Base-by-base conservation (phyloP, 2,888 invertebrate genomes). In the Xestobium rufovillosum region DNA sequence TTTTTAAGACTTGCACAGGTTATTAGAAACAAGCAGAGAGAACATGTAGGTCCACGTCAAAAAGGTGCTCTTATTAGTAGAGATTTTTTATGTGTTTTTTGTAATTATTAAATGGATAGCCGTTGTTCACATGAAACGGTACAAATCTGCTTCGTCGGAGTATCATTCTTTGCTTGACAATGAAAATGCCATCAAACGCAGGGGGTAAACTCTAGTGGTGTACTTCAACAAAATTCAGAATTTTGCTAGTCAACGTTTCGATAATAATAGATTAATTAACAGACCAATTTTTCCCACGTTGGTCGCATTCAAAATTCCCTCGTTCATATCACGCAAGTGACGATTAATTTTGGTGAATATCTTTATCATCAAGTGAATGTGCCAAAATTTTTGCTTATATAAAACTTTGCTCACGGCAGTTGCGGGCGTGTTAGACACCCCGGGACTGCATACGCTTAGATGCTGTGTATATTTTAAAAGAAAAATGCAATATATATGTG, bases 351-450 rank as follows among this genome's bases (percentile, higher is more conserved):
- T n/a, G n/a, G n/a, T n/a, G n/a, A n/a, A n/a, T n/a, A n/a, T n/a
- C n/a, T n/a, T n/a, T n/a, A n/a, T n/a, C n/a, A 19, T 19, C 23
- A 19, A 19, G 23, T 44, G 47, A 52, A 52, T 49, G 65, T 65
- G 65, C 64, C 65, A 65, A 64, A 64, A 63, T 63, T 63, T 59
- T 59, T 53, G 58, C 57, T 61, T 58, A 55, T 50, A 60, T 46
- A 62, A 58, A 53, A 53, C 59, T 59, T 63, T 65, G 65, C 65
- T 65, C 65, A 65, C 56, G 50, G 56, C 58, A 59, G 56, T 55
- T 46, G 44, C 41, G 44, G 46, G 52, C 43, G 40, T 41, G 37
- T 33, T 44, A 43, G 44, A 45, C 45, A 44, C 50, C 44, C 44
- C 41, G 26, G 33, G 44, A 53, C 55, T 60, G 61, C 54, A 56